phyloP scores from a whole-genome alignment of 37 sponge, comb jelly and placozoan species.

The Corticium candelabrum region DNA sequence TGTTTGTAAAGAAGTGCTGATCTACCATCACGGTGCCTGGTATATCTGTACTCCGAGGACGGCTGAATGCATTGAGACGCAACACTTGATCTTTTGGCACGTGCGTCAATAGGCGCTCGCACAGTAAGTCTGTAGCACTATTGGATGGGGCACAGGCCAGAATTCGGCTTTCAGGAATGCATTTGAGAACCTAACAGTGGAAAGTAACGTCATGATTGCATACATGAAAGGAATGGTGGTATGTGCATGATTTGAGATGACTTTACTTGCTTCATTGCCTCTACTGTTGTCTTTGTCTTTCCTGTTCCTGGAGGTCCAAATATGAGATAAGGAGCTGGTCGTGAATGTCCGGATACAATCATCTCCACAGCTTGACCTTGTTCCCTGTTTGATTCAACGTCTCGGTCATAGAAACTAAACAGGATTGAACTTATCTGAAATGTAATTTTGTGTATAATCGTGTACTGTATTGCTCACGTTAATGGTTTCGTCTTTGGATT shows the following conservation, averaged over 20 bases:
- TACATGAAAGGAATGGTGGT: background rate
- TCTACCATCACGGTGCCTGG: no score
- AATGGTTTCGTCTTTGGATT: no score
- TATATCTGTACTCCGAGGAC: no score
- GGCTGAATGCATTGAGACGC: slow-evolving; percentile 7
- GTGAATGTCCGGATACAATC: slow-evolving; percentile 45
- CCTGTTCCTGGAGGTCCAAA: slow-evolving; percentile 84
- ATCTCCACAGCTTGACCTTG: slow-evolving; percentile 41
- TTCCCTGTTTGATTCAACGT: background rate
- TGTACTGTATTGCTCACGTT: no score
- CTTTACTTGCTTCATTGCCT: slow-evolving; percentile 60
- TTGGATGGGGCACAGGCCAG: slow-evolving; percentile 6
- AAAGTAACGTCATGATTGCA: background rate
- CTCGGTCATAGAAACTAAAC: background rate
- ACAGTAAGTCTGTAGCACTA: background rate
- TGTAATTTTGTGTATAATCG: no score
- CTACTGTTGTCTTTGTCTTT: slow-evolving; percentile 67
- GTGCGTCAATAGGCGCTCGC: background rate
- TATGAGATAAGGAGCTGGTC: slow-evolving; percentile 58
- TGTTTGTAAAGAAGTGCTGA: no score
- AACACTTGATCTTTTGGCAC: background rate
- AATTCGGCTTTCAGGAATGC: background rate
- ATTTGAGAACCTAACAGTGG: background rate
- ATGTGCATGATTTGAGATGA: background rate
- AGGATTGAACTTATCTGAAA: no score